Base-by-base conservation (phyloP, 53 echinoderm and acorn worm species). In the Zoroaster sp. region DNA sequence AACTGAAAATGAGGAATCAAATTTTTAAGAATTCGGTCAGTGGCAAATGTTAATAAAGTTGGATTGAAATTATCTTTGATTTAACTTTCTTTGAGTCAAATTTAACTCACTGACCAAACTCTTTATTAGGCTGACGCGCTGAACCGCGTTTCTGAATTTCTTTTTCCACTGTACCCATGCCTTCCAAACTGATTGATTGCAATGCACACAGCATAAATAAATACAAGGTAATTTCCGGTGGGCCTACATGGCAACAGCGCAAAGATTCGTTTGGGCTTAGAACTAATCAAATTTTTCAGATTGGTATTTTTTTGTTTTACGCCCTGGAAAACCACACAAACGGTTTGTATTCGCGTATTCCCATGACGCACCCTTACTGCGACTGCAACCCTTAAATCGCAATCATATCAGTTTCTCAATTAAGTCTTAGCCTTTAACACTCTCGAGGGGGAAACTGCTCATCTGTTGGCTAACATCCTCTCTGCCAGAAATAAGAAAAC, bases 401-500 rank as follows among this genome's bases (percentile, higher is more conserved):
- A 76, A 49, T 76, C 47, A 76, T 76, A 76, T 76, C 51, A 49
- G 34, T 76, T 35, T 49, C 31, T 76, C 33, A 31, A 49, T 51
- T 76, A 51, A 13, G 76, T 76, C 49, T 51, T 35, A 47, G 47
- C 76, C 47, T 51, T 76, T 43, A 34, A 13, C 76, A 32, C 7
- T 45, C 33, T 47, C 76, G 45, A 49, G 46, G 76, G 33, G 76
- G 49, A 30, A 45, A 32, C 15, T 10, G 49, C 46, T 46, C 47
- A 76, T 76, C 76, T 76, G 47, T 76, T 52, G 47, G 76, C 76
- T 47, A 46, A 76, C 76, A 35, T 76, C 31, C 49, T 14, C 51
- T 5, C 7, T 25, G 76, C 17, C 14, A 40, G 32, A 47, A 46
- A 76, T 30, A 52, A 34, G 51, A 76, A 7, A 47, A 33, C 47